phyloP scores from a whole-genome alignment of 2,888 invertebrate genomes.

The Neoaliturus tenellus region DNA sequence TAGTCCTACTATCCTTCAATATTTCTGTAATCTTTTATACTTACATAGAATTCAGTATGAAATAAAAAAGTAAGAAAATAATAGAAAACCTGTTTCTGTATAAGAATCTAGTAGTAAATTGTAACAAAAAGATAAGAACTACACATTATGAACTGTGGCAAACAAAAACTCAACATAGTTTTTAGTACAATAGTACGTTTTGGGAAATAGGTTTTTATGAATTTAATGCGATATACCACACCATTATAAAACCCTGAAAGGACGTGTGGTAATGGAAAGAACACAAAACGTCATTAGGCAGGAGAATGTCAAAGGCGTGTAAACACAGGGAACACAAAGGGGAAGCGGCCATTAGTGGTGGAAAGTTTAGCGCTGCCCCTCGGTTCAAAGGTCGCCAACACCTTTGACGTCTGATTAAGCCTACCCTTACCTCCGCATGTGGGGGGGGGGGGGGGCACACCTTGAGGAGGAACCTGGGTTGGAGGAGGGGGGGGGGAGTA shows the following conservation, averaged over 20 bases:
- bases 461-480: neutral
- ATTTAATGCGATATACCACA: too few relatives aligned
- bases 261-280: slow-evolving; percentile 32
- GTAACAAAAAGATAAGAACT: too few relatives aligned
- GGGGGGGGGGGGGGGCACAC: neutral
- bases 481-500: slow-evolving; percentile 11
- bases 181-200: too few relatives aligned
- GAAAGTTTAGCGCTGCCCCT: neutral
- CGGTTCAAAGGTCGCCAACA: slow-evolving; percentile 26
- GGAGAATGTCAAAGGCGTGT: slow-evolving; percentile 12
- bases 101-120: too few relatives aligned
- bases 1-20: too few relatives aligned
- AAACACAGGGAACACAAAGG: slow-evolving; percentile 33
- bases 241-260: neutral
- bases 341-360: slow-evolving; percentile 40
- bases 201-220: too few relatives aligned
- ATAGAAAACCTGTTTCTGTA: too few relatives aligned
- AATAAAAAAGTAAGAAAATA: too few relatives aligned
- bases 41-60: too few relatives aligned
- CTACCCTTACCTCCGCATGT: neutral
- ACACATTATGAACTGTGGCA: too few relatives aligned
- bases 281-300: slow-evolving; percentile 25
- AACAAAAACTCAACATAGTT: too few relatives aligned
- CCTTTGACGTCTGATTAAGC: slow-evolving; percentile 51
- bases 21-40: too few relatives aligned